Evolutionary conservation across 2,888 invertebrate species (phyloP).

Genomic region (Brachyptera risi): DNA sequence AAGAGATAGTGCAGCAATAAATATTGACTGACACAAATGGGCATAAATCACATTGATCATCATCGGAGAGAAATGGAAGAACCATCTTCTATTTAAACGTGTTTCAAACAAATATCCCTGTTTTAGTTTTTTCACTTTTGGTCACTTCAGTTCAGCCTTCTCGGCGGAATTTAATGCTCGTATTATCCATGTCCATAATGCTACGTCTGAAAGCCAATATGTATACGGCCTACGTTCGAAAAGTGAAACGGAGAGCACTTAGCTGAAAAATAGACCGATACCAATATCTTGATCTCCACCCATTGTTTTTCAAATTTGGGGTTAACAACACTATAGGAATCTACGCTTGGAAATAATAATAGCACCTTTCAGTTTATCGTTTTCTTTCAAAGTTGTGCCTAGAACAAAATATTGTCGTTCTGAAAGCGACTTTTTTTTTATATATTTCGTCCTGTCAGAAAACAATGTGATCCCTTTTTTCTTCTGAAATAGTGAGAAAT

Average conservation of each 20-base stretch:
- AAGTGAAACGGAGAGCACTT: neutral
- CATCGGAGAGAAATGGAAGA: slow-evolving; percentile 3
- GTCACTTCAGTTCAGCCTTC: too few species aligned
- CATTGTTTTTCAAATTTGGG: neutral
- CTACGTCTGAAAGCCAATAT: too few species aligned
- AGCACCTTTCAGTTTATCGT: neutral
- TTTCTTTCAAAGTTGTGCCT: neutral
- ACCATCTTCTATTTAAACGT: neutral
- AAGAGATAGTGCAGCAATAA: slow-evolving; percentile 32
- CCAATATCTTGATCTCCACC: neutral
- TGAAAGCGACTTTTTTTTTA: neutral
- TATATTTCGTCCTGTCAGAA: neutral
- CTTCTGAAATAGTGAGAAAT: too few species aligned
- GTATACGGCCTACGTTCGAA: too few species aligned
- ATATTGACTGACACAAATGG: slow-evolving; percentile 34
- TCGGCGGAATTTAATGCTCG: too few species aligned
- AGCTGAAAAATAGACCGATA: neutral
- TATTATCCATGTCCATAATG: too few species aligned
- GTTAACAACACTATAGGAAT: neutral
- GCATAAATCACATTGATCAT: slow-evolving; percentile 31
- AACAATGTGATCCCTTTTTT: neutral
- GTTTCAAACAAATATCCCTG: neutral
- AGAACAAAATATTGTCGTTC: neutral
- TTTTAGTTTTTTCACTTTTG: neutral
- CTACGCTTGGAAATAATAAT: neutral